These are phyloP conservation scores for Leiothrix lutea DNA, from an alignment of 2,113 vertebrate genomes.

Conservation along the genomic window DNA sequence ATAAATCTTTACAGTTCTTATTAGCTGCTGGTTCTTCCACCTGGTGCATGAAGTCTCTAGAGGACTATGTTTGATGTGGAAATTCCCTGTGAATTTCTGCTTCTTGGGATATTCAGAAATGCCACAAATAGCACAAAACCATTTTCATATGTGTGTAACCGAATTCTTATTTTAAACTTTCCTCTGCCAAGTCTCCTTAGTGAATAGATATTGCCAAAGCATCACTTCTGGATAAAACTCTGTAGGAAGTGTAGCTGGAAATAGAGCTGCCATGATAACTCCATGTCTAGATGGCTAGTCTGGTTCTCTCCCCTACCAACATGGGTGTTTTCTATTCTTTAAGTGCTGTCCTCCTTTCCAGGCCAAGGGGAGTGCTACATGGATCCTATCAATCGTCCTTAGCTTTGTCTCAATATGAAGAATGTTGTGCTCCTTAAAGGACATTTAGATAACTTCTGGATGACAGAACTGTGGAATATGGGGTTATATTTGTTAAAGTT, in stretches of 20 bases:
- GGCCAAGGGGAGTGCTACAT: neutral
- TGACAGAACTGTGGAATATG: neutral
- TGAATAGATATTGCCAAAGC: neutral
- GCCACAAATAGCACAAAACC: neutral
- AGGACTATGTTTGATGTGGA: neutral
- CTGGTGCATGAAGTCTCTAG: neutral
- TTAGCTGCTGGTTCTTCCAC: neutral
- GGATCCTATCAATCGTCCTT: neutral
- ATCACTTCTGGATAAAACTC: neutral
- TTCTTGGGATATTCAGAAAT: neutral
- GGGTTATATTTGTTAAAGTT: neutral
- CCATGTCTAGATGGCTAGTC: neutral
- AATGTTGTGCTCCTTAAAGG: neutral
- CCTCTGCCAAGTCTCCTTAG: neutral
- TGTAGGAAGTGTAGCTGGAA: neutral
- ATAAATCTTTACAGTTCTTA: neutral
- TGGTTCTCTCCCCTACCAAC: neutral
- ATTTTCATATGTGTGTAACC: neutral
- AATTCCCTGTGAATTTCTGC: neutral
- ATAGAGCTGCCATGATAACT: neutral
- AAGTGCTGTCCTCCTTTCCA: neutral
- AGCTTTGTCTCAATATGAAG: neutral
- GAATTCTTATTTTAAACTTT: neutral
- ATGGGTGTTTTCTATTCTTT: neutral
- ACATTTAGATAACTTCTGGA: neutral